These are phyloP conservation scores for Parochlus steinenii DNA, from an alignment of 2,888 invertebrate species.

Conservation along the genomic window DNA sequence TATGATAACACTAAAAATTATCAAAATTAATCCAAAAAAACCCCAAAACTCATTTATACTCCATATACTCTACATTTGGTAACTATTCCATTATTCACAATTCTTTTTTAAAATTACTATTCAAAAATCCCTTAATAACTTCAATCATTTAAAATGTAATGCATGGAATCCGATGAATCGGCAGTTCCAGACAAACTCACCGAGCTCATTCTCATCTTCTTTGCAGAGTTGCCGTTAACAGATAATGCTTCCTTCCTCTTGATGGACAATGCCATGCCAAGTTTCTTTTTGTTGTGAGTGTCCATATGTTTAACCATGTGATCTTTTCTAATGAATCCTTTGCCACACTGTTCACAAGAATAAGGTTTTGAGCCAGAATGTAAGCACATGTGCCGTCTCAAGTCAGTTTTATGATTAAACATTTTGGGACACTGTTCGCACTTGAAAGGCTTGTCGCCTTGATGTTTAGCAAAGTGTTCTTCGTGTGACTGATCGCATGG, in stretches of 20 bases:
- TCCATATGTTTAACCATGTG: constrained; percentile 79
- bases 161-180: constrained; percentile 9
- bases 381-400: constrained; percentile 70
- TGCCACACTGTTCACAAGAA: constrained; percentile 63
- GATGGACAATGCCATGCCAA: neutral
- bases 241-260: constrained; percentile 5
- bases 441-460: constrained; percentile 71
- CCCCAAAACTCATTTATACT: too few species aligned
- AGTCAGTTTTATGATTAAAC: constrained; percentile 81
- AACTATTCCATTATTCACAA: constrained; percentile 1
- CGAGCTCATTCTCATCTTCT: constrained; percentile 7
- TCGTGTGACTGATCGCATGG: constrained; percentile 51
- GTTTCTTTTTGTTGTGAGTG: constrained; percentile 39
- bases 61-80: too few species aligned
- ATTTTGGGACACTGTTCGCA: constrained; percentile 73
- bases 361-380: constrained; percentile 78
- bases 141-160: constrained; percentile 2
- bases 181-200: neutral
- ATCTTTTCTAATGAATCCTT: constrained; percentile 80
- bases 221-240: neutral
- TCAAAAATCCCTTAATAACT: neutral
- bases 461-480: constrained; percentile 60
- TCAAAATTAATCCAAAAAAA: too few species aligned
- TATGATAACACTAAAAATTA: too few species aligned
- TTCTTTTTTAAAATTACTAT: too few species aligned